Evolutionary conservation across 1,140 invertebrate species (phyloP).

Genomic region (Penaeus vannamei): DNA sequence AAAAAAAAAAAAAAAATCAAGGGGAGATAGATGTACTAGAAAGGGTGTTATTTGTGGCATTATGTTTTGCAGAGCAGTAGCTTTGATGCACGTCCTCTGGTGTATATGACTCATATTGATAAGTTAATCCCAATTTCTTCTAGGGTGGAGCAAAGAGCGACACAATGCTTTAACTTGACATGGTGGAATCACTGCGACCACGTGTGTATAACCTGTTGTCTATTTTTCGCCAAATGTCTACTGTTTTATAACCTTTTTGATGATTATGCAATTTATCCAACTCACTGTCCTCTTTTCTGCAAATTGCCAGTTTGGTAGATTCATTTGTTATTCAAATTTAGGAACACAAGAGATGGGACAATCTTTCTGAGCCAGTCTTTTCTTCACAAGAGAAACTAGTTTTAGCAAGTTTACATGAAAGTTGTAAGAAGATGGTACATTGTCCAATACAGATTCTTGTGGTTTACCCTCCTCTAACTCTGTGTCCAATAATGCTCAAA

Average conservation of each 20-base stretch:
- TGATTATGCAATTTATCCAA: slow-evolving; percentile 58
- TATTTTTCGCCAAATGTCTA: slow-evolving; percentile 65
- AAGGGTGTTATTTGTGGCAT: slow-evolving; percentile 6
- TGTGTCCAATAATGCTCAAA: slow-evolving; percentile 64
- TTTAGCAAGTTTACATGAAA: slow-evolving; percentile 43
- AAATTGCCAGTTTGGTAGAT: slow-evolving; percentile 56
- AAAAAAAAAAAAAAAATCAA: not conserved
- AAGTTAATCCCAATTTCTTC: slow-evolving; percentile 68
- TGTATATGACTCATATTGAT: slow-evolving; percentile 63
- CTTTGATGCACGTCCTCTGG: slow-evolving; percentile 51
- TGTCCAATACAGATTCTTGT: slow-evolving; percentile 50
- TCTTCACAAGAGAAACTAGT: slow-evolving; percentile 49
- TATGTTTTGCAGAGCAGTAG: slow-evolving; percentile 43
- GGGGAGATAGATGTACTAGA: slow-evolving; percentile 13
- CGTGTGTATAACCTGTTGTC: slow-evolving; percentile 68
- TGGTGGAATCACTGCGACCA: slow-evolving; percentile 68
- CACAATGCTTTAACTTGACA: slow-evolving; percentile 68
- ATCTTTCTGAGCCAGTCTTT: slow-evolving; percentile 55
- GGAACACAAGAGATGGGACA: slow-evolving; percentile 56
- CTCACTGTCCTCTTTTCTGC: slow-evolving; percentile 55
- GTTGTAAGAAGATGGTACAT: slow-evolving; percentile 61
- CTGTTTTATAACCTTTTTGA: slow-evolving; percentile 41
- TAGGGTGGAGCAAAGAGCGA: slow-evolving; percentile 68
- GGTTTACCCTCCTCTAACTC: slow-evolving; percentile 59
- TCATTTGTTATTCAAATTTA: slow-evolving; percentile 47